These are phyloP conservation scores for Ennomos erosarius DNA, from an alignment of 2,888 invertebrate genomes.

Conservation along the genomic window DNA sequence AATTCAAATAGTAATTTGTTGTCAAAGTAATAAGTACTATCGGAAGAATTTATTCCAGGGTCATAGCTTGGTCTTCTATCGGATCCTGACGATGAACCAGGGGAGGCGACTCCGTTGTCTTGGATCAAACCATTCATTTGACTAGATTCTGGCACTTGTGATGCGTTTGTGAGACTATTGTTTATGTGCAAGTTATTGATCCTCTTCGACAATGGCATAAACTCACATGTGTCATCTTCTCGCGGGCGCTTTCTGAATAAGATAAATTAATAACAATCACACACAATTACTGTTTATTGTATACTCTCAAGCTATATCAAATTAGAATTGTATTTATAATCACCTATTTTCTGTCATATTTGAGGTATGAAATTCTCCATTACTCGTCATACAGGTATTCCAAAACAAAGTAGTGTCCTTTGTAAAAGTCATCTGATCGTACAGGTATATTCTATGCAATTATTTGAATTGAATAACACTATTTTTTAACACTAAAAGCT, in stretches of 20 bases:
- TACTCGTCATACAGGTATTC: conserved; percentile 62
- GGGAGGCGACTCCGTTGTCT: conserved; percentile 67
- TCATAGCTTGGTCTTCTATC: conserved; percentile 85
- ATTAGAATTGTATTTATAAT: conserved; percentile 4
- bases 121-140: conserved; percentile 61
- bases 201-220: conserved; percentile 94
- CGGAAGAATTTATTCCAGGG: conserved; percentile 90
- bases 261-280: conserved; percentile 8
- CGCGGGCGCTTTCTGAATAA: conserved; percentile 90
- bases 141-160: conserved; percentile 63
- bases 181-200: conserved; percentile 95
- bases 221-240: conserved; percentile 91
- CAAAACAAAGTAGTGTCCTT: conserved; percentile 59
- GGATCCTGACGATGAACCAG: conserved; percentile 64
- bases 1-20: conserved; percentile 95
- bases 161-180: conserved; percentile 67
- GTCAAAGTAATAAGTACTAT: conserved; percentile 95
- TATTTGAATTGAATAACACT: not conserved
- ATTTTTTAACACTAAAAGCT: not conserved
- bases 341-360: conserved; percentile 82
- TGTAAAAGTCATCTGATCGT: conserved; percentile 69
- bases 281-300: not conserved
- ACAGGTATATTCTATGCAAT: not conserved
- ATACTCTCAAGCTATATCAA: not conserved
- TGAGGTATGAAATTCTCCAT: conserved; percentile 66